Conservation (phyloP, 1,140 invertebrate genomes). For the Papilio polytes region DNA sequence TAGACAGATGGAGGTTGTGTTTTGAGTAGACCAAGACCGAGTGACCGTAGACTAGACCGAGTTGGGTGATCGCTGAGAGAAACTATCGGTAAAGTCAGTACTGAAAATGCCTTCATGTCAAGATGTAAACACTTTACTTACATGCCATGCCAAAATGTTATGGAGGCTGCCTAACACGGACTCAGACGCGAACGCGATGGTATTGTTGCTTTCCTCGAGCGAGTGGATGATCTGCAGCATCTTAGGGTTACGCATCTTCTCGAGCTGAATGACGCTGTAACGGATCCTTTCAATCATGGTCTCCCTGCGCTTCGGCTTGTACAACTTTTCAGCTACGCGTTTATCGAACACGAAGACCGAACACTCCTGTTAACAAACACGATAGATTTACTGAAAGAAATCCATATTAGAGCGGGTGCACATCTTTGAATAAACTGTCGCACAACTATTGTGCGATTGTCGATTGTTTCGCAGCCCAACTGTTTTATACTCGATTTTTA, state of each 20-base stretch:
- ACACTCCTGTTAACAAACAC: constrained; percentile 90
- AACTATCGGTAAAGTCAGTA: too few relatives aligned
- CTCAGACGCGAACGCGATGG: constrained; percentile 96
- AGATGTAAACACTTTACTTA: constrained; percentile 53
- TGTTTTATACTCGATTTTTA: too few relatives aligned
- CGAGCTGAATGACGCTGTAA: constrained; percentile 91
- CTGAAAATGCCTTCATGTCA: too few relatives aligned
- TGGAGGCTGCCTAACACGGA: constrained; percentile 94
- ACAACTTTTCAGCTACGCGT: constrained; percentile 95
- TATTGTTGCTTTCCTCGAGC: constrained; percentile 92
- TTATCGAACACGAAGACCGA: constrained; percentile 98
- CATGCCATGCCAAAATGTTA: constrained; percentile 92
- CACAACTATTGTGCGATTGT: too few relatives aligned
- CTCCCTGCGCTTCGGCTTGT: constrained; percentile 96
- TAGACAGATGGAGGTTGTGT: too few relatives aligned
- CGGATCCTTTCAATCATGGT: constrained; percentile 95
- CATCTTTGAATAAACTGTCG: too few relatives aligned
- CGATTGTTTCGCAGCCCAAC: too few relatives aligned
- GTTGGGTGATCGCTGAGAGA: too few relatives aligned
- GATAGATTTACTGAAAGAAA: too few relatives aligned
- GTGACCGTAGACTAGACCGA: too few relatives aligned
- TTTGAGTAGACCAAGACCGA: too few relatives aligned
- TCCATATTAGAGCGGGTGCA: too few relatives aligned
- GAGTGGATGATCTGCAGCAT: constrained; percentile 90
- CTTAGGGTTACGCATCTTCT: constrained; percentile 94